Conservation (phyloP, 2,797 vertebrate species). For the Dipus sagitta region DNA sequence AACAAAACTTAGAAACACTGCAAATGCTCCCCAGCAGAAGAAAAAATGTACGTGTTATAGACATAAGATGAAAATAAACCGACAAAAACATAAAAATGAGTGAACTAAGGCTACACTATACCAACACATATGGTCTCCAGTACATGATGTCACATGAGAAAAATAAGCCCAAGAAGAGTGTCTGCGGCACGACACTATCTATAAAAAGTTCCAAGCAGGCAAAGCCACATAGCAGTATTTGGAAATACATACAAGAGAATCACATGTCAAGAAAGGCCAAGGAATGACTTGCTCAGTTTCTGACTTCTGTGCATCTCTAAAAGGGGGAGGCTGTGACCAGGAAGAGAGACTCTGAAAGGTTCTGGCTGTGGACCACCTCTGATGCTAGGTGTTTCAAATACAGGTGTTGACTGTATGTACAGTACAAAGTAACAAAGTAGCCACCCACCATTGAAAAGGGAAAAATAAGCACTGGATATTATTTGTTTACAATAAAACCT, state of each 20-base stretch:
- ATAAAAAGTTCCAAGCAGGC: not conserved
- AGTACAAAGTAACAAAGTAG: conserved; percentile 15
- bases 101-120: not conserved
- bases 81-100: not conserved
- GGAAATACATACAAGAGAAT: not conserved
- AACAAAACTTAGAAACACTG: not conserved
- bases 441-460: not conserved
- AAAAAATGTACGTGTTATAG: not conserved
- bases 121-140: not conserved
- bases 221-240: not conserved
- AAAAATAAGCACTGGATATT: not conserved
- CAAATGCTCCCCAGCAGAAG: not conserved
- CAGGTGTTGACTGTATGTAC: not conserved
- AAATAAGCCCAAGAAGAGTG: not conserved
- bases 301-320: not conserved
- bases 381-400: not conserved
- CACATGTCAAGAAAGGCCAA: conserved; percentile 21
- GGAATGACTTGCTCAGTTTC: not conserved
- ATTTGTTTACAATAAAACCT: not conserved
- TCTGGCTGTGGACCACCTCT: not conserved
- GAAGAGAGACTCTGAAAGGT: not conserved
- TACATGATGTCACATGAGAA: not conserved
- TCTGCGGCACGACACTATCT: not conserved
- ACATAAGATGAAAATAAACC: not conserved
- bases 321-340: not conserved